Base-by-base conservation (phyloP, 1,140 invertebrate genomes). In the Marisa cornuarietis region DNA sequence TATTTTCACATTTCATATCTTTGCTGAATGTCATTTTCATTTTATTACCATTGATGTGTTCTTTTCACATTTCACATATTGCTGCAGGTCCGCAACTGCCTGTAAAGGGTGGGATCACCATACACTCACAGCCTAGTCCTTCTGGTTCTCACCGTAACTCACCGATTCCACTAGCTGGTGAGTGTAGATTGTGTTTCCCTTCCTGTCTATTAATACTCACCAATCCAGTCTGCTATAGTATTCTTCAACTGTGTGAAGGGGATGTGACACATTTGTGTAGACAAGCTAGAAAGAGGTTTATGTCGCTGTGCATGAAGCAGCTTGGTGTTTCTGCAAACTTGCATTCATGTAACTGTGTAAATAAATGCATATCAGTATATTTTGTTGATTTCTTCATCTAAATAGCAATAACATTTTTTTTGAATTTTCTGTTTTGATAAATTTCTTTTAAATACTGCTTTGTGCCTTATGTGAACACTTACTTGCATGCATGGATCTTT, bases 101-200 rank as follows among this genome's bases (percentile, higher is more conserved):
- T 22, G 18, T 74, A 24, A 65, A 73, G 42, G n/a, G n/a, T 42
- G 31, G 26, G 16, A 51, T 42, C 20, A 69, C 31, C n/a, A n/a
- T 52, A 10, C 31, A 24, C 20, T 51, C 63, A 24, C n/a, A 49
- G 54, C 20, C 26, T 24, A 68, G 42, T 16, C 58, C 62, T 61
- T 72, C 54, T 20, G 42, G n/a, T 18, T 79, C 49, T 13, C 61
- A 61, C 20, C 58, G 71, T 42, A 62, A 24, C 69, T 74, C 75
- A 20, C 51, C 24, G 14, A 51, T 72, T n/a, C 73, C 52, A 9
- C 13, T 42, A 14, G 22, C 31, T 61, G 63, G 54, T 78, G 13
- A 22, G 62, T 66, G 7, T 0, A 11, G 14, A 16, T 13, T 51
- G 22, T 18, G 10, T 18, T 20, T 13, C 16, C 16, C 22, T 51